phyloP scores from a whole-genome alignment of 1,140 invertebrate species.

The Drosophila lini region DNA sequence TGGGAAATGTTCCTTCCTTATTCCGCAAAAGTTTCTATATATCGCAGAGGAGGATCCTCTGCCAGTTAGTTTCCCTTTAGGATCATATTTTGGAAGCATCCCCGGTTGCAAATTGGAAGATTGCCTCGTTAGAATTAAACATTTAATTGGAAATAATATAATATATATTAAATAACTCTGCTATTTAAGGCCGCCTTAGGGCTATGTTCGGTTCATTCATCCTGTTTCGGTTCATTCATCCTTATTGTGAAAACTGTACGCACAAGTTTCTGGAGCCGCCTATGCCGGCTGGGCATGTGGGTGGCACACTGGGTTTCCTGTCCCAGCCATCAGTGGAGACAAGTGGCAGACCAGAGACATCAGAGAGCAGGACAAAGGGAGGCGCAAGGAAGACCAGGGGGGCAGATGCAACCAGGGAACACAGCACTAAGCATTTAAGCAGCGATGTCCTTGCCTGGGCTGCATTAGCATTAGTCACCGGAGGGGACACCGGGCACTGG shows the following conservation, averaged over 20 bases:
- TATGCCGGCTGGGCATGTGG: neutral
- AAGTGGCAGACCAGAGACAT: constrained; percentile 39
- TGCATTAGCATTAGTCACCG: constrained; percentile 51
- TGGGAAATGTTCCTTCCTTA: constrained; percentile 19
- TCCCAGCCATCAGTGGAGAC: constrained; percentile 45
- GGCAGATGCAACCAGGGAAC: constrained; percentile 15
- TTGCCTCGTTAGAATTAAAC: too few species aligned
- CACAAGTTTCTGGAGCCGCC: constrained; percentile 29
- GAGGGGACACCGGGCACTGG: neutral
- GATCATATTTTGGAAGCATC: constrained; percentile 6
- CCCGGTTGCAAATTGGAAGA: neutral
- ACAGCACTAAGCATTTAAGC: constrained; percentile 48
- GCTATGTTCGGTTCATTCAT: constrained; percentile 3
- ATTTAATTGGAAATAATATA: neutral
- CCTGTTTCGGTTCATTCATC: neutral
- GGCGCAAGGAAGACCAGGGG: neutral
- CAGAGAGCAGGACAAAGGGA: constrained; percentile 4
- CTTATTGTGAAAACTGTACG: constrained; percentile 21
- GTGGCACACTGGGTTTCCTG: neutral
- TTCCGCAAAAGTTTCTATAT: constrained; percentile 28
- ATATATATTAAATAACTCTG: neutral
- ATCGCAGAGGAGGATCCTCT: neutral
- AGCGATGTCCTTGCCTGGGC: constrained; percentile 19
- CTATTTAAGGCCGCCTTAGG: neutral
- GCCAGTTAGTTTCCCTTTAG: constrained; percentile 13